Conservation (phyloP, 2,797 vertebrate species). For the Apogon talboti region DNA sequence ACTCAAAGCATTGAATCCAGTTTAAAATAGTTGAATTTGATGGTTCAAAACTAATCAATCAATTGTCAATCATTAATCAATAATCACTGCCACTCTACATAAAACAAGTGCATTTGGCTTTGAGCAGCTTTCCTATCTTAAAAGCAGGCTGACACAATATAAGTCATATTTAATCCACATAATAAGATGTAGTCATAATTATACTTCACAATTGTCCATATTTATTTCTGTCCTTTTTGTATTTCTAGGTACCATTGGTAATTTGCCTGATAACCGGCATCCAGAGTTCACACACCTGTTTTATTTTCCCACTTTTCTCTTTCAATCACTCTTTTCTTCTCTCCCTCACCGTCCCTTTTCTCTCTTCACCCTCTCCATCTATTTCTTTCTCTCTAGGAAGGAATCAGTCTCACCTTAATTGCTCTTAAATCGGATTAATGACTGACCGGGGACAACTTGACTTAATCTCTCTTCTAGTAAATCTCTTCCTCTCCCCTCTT, state of each 20-base stretch:
- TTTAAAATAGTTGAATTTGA: no score
- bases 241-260: conserved; percentile 4
- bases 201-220: background rate
- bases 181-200: background rate
- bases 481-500: conserved; percentile 75
- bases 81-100: no score
- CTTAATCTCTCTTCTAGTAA: conserved; percentile 86
- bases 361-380: conserved; percentile 71
- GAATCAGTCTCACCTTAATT: conserved; percentile 87
- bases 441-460: conserved; percentile 85
- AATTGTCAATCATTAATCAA: no score
- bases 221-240: background rate
- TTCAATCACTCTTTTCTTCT: conserved; percentile 66
- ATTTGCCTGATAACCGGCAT: conserved; percentile 35
- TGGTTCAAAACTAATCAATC: no score
- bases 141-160: background rate
- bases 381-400: conserved; percentile 80
- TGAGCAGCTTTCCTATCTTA: background rate
- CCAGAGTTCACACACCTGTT: conserved; percentile 53
- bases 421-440: conserved; percentile 88
- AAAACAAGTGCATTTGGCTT: conserved; percentile 3
- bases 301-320: conserved; percentile 64
- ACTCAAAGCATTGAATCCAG: no score
- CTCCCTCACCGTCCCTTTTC: conserved; percentile 51
- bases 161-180: background rate